Percentiles rank a stretch among this genome's conserved stretches.
phyloP scores from a whole-genome alignment of 2,888 invertebrate genomes.

The Leptinotarsa peninsularis region DNA sequence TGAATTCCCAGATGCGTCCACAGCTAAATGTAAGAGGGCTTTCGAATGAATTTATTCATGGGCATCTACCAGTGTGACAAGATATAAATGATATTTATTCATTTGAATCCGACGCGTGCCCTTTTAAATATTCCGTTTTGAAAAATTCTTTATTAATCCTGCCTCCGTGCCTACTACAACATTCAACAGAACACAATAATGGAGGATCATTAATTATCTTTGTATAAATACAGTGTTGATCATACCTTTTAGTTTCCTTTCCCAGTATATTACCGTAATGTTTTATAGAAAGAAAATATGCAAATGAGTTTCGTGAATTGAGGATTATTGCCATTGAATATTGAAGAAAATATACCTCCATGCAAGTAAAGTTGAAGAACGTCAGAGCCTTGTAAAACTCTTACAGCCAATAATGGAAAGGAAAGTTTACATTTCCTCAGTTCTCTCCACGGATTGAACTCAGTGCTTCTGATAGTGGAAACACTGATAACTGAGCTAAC shows the following conservation, averaged over 20 bases:
- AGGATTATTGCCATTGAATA: not conserved
- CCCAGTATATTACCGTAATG: not conserved
- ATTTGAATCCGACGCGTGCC: constrained; percentile 17
- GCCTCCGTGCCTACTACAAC: constrained; percentile 30
- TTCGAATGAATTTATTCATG: constrained; percentile 30
- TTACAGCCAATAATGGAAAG: too few relatives aligned
- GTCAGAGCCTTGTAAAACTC: too few relatives aligned
- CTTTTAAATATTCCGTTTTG: constrained; percentile 24
- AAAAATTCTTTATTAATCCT: constrained; percentile 45
- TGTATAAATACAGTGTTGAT: not conserved
- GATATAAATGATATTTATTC: constrained; percentile 36
- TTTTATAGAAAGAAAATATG: not conserved
- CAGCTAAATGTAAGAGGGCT: not conserved
- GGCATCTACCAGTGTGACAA: constrained; percentile 30
- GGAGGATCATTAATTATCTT: constrained; percentile 17
- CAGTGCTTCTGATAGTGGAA: too few relatives aligned
- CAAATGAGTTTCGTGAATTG: not conserved
- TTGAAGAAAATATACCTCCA: too few relatives aligned
- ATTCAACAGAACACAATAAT: constrained; percentile 7
- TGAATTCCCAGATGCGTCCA: constrained; percentile 28
- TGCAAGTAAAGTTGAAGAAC: too few relatives aligned
- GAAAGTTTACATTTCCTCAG: too few relatives aligned
- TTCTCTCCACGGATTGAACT: too few relatives aligned
- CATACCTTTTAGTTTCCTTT: constrained; percentile 15
- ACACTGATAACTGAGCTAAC: too few relatives aligned